Conservation (phyloP, 2,113 vertebrate species). For the Hypocryptadius cinnamomeus region DNA sequence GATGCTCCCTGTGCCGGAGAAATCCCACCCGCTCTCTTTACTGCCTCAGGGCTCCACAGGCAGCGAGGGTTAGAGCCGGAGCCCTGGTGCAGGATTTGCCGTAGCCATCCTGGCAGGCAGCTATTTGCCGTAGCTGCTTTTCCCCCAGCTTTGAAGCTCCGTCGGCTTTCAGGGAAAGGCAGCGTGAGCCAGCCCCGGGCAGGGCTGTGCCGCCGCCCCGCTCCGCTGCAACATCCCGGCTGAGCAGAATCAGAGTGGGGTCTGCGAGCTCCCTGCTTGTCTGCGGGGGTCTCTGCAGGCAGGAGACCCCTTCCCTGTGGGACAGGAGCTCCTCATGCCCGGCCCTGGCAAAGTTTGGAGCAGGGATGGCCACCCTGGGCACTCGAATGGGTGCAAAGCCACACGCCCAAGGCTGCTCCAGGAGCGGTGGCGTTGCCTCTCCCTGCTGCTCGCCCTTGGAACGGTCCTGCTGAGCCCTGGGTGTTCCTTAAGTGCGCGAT, state of each 20-base stretch:
- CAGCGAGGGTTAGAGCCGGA: not conserved
- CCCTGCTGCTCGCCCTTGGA: no score
- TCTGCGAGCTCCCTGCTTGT: not conserved
- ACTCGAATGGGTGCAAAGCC: not conserved
- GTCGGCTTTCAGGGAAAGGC: not conserved
- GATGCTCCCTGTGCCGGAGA: rapidly evolving
- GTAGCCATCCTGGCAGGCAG: no score
- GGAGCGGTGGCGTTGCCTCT: not conserved
- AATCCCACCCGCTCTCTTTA: not conserved
- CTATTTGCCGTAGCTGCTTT: not conserved
- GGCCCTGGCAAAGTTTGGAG: not conserved
- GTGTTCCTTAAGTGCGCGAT: rapidly evolving
- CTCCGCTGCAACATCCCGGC: no score
- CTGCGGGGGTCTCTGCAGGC: not conserved
- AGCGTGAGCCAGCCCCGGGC: not conserved
- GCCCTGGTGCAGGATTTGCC: not conserved
- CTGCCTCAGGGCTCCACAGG: no score
- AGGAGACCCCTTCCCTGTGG: not conserved
- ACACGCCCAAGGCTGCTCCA: not conserved
- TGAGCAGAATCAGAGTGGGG: not conserved
- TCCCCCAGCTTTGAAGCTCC: not conserved
- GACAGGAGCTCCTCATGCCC: not conserved
- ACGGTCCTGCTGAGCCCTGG: not conserved
- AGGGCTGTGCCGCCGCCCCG: not conserved
- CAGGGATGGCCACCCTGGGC: not conserved